Conservation (phyloP, 2,797 vertebrate species). For the Chelmon rostratus region DNA sequence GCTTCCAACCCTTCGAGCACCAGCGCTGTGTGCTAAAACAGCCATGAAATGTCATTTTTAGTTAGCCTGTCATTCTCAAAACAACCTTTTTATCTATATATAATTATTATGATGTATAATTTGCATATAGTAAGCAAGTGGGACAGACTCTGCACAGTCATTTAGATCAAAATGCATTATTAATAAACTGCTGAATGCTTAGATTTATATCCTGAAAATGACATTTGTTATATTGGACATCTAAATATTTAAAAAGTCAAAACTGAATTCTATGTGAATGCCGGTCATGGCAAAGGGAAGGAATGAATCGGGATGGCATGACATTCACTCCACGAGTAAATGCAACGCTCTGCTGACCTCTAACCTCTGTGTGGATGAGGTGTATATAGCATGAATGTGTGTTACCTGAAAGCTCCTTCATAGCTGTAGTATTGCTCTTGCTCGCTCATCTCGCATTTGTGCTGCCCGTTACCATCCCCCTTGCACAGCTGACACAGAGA, state of each 20-base stretch:
- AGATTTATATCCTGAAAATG: not conserved
- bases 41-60: not conserved
- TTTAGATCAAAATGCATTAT: not conserved
- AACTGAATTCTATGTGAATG: not conserved
- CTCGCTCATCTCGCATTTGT: constrained; percentile 83
- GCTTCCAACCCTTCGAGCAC: not conserved
- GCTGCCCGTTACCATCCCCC: constrained; percentile 78
- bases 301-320: not conserved
- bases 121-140: not conserved
- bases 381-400: not conserved
- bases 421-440: constrained; percentile 90
- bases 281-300: too few relatives aligned
- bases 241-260: not conserved
- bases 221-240: not conserved
- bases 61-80: too few relatives aligned
- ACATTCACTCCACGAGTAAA: not conserved
- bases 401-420: constrained; percentile 94
- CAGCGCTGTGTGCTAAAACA: not conserved
- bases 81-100: too few relatives aligned
- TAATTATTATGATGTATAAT: not conserved
- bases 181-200: not conserved
- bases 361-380: not conserved
- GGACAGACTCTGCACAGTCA: not conserved
- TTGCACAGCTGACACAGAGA: constrained; percentile 91
- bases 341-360: not conserved